Evolutionary conservation across 2,113 vertebrate genomes (phyloP).

Genomic region (Crotalus tigris): DNA sequence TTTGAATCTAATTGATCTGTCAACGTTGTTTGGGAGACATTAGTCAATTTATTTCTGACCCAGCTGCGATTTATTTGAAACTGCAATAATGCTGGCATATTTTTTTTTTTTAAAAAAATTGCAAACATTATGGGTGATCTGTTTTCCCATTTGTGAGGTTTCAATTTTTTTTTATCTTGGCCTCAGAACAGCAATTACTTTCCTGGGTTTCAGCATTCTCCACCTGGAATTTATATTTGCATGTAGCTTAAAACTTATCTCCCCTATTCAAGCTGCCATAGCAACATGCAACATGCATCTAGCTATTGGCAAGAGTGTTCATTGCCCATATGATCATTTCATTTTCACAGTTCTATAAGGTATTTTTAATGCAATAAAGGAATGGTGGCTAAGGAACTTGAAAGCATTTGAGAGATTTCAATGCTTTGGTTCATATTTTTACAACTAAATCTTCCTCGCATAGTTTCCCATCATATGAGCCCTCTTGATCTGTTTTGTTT

Average conservation of each 20-base stretch:
- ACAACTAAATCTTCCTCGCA: not conserved
- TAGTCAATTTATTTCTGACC: not conserved
- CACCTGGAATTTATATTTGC: not conserved
- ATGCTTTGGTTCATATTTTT: not conserved
- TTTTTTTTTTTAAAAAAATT: not conserved
- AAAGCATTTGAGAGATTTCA: not conserved
- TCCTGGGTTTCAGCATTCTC: not conserved
- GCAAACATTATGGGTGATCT: not conserved
- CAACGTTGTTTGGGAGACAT: not conserved
- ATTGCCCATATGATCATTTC: not conserved
- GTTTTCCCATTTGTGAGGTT: not conserved
- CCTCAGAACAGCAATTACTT: not conserved
- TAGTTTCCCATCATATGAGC: not conserved
- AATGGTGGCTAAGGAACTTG: not conserved
- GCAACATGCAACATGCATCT: not conserved
- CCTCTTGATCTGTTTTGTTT: not conserved
- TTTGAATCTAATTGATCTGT: not conserved
- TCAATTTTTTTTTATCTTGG: not conserved
- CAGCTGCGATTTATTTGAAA: not conserved
- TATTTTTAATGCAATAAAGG: not conserved
- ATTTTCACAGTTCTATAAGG: not conserved
- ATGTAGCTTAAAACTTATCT: not conserved
- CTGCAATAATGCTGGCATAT: not conserved
- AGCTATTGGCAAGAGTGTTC: not conserved
- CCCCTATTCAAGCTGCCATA: not conserved